Evolutionary conservation across 2,888 invertebrate genomes (phyloP).

Genomic region (Sylvicola cinctus): DNA sequence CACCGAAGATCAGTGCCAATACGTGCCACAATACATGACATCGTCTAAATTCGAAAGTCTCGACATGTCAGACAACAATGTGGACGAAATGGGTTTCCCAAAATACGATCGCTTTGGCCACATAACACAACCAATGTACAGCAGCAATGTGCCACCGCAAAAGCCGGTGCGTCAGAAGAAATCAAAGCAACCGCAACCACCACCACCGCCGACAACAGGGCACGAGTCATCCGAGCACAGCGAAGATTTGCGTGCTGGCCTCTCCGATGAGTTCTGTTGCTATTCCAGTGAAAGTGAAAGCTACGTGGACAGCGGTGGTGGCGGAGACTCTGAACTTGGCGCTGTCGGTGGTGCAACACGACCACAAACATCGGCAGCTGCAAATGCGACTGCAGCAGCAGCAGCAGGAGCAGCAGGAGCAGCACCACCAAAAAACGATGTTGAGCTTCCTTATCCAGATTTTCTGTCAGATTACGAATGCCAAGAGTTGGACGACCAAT

Average conservation of each 20-base stretch:
- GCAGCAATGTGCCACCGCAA: slow-evolving; percentile 19
- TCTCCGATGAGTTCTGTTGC: slow-evolving; percentile 21
- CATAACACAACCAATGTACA: slow-evolving; percentile 22
- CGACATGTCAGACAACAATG: slow-evolving; percentile 39
- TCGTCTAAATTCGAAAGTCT: slow-evolving; percentile 32
- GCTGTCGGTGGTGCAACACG: too few relatives aligned
- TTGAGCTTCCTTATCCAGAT: slow-evolving; percentile 29
- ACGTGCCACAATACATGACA: background rate
- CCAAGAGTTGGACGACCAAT: slow-evolving; percentile 25
- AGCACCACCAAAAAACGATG: slow-evolving; percentile 17
- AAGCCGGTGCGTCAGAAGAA: slow-evolving; percentile 25
- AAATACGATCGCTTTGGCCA: slow-evolving; percentile 38
- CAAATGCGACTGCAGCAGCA: slow-evolving; percentile 8
- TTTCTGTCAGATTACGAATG: slow-evolving; percentile 30
- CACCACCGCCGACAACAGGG: background rate
- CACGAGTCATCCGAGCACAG: slow-evolving; percentile 15
- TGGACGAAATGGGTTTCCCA: slow-evolving; percentile 45
- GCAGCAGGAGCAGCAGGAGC: slow-evolving; percentile 6
- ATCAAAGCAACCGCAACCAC: slow-evolving; percentile 14
- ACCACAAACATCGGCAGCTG: background rate
- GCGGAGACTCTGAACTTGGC: slow-evolving; percentile 3
- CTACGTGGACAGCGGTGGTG: slow-evolving; percentile 13
- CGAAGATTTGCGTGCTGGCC: slow-evolving; percentile 19
- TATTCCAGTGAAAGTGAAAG: slow-evolving; percentile 24
- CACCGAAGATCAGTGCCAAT: slow-evolving; percentile 24